Evolutionary conservation across 1,140 invertebrate species (phyloP).

Genomic region (Polyergus mexicanus): DNA sequence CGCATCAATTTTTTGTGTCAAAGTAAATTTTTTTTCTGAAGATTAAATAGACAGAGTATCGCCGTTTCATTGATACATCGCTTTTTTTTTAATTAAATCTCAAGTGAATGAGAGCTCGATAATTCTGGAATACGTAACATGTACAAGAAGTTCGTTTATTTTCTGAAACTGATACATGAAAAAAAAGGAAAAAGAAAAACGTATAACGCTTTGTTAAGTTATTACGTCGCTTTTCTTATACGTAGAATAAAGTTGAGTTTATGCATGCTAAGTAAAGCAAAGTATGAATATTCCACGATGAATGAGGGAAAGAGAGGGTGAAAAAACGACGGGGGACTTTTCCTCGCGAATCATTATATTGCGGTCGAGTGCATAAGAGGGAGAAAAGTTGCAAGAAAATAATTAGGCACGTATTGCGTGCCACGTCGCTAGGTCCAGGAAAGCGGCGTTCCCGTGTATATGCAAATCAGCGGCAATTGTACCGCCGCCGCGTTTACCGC

Average conservation of each 20-base stretch:
- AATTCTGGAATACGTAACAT: too few relatives aligned
- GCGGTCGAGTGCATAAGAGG: not conserved
- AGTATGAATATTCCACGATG: too few relatives aligned
- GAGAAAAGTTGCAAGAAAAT: slow-evolving; percentile 77
- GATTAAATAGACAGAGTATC: too few relatives aligned
- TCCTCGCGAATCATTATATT: slow-evolving; percentile 49
- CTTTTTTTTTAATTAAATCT: too few relatives aligned
- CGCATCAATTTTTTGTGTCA: not conserved
- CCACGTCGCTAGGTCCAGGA: slow-evolving; percentile 56
- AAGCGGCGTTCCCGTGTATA: slow-evolving; percentile 64
- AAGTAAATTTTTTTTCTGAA: too few relatives aligned
- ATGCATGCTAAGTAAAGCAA: not conserved
- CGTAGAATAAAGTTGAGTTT: not conserved
- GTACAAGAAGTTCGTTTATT: not conserved
- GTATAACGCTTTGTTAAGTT: not conserved
- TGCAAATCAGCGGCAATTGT: slow-evolving; percentile 68
- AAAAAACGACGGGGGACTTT: slow-evolving; percentile 69
- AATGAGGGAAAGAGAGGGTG: not conserved
- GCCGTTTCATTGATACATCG: too few relatives aligned
- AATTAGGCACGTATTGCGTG: slow-evolving; percentile 82
- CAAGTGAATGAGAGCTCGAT: too few relatives aligned
- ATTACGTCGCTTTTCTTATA: not conserved
- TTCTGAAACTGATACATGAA: not conserved
- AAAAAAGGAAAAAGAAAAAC: not conserved
- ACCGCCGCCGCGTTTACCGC: slow-evolving; percentile 1